A percentile compares a stretch with the other conserved stretches of the same genome.
Evolutionary conservation across 2,113 vertebrate genomes (phyloP).

Genomic region (Channa argus): DNA sequence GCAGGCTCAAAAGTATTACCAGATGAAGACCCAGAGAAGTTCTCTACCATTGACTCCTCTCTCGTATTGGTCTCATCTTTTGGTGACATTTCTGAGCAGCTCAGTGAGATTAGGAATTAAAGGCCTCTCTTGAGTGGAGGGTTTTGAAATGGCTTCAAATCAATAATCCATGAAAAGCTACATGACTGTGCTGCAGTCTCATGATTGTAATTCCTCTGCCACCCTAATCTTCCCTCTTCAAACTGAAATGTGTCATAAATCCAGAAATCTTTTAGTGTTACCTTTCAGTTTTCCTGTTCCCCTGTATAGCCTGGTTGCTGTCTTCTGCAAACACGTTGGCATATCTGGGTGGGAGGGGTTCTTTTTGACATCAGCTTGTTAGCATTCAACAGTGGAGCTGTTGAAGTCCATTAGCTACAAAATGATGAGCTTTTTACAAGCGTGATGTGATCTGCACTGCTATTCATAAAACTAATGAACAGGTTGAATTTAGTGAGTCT

Average conservation of each 20-base stretch:
- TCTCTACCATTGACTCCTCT: too few species aligned
- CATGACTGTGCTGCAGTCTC: slow-evolving; percentile 33
- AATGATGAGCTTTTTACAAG: slow-evolving; percentile 24
- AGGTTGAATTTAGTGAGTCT: neutral
- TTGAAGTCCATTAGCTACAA: slow-evolving; percentile 2
- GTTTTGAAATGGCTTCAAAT: slow-evolving; percentile 28
- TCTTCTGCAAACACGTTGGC: neutral
- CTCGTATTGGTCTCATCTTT: neutral
- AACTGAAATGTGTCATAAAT: slow-evolving; percentile 20
- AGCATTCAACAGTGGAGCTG: slow-evolving; percentile 8
- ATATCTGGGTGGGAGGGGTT: neutral
- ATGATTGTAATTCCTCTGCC: slow-evolving; percentile 45
- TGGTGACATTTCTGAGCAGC: slow-evolving; percentile 37
- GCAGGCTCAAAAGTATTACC: too few species aligned
- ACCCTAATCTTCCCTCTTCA: slow-evolving; percentile 33
- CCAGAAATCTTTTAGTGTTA: slow-evolving; percentile 5
- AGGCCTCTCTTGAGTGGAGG: neutral
- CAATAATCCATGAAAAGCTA: slow-evolving; percentile 42
- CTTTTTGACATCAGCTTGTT: slow-evolving; percentile 18
- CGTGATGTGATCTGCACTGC: slow-evolving; percentile 20
- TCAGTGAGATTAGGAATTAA: slow-evolving; percentile 25
- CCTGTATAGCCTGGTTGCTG: neutral
- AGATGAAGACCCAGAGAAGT: too few species aligned
- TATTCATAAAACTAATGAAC: slow-evolving; percentile 8
- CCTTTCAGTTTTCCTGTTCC: neutral